Evolutionary conservation across 2,113 vertebrate species (phyloP).

Genomic region (Tachycineta bicolor): DNA sequence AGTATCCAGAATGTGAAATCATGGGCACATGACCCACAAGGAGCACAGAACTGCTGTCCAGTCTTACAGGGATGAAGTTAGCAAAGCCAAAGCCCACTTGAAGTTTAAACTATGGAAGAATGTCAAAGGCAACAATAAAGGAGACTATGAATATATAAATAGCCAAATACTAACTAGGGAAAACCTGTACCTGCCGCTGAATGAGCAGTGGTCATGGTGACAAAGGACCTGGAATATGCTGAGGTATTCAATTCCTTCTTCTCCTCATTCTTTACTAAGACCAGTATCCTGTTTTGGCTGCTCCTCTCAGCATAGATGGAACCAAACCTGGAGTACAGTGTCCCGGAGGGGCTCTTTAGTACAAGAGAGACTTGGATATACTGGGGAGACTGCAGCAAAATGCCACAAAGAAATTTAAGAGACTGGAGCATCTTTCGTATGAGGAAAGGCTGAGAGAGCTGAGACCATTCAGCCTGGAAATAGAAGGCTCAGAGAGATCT

Average conservation of each 20-base stretch:
- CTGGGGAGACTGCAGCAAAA: neutral
- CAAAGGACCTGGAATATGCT: neutral
- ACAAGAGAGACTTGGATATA: neutral
- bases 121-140: neutral
- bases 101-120: neutral
- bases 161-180: neutral
- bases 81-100: neutral
- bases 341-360: neutral
- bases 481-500: neutral
- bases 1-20: neutral
- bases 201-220: neutral
- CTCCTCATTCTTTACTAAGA: neutral
- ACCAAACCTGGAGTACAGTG: neutral
- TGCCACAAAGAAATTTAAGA: neutral
- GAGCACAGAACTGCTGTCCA: neutral
- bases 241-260: neutral
- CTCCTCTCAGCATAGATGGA: neutral
- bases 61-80: neutral
- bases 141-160: neutral
- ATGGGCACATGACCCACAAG: accelerated
- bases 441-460: neutral
- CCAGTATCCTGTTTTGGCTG: neutral
- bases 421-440: neutral
- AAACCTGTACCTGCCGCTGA: neutral
- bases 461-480: neutral